Percentiles rank a stretch among this genome's conserved stretches.
phyloP scores from a whole-genome alignment of 2,888 invertebrate species.

The Antheraea yamamai region DNA sequence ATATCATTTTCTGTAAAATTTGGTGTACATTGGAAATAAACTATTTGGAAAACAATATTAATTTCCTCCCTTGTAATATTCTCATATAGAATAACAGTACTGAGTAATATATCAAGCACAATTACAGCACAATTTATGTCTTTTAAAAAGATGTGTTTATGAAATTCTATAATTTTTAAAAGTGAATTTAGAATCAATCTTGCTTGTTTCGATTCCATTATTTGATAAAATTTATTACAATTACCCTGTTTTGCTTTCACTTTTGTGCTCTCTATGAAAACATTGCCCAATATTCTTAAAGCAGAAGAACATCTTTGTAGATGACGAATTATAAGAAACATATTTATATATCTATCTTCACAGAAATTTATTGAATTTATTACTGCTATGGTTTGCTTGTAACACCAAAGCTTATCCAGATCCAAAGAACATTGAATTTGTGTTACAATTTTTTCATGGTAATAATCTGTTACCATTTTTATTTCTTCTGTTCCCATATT shows the following conservation, averaged over 20 bases:
- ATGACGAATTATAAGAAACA: conserved; percentile 53
- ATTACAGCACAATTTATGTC: conserved; percentile 37
- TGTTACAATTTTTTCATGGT: conserved; percentile 48
- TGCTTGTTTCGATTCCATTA: conserved; percentile 6
- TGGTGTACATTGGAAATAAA: conserved; percentile 49
- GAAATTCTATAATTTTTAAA: conserved; percentile 44
- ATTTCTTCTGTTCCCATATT: conserved; percentile 56
- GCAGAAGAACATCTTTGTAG: conserved; percentile 53
- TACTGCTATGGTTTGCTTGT: conserved; percentile 49
- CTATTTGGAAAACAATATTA: conserved; percentile 46
- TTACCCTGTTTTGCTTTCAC: conserved; percentile 21
- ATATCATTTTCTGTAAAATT: conserved; percentile 44
- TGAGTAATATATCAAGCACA: conserved; percentile 51
- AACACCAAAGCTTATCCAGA: conserved; percentile 55
- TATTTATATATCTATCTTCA: conserved; percentile 50
- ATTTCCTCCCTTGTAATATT: conserved; percentile 42
- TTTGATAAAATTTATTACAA: background rate
- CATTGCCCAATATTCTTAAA: conserved; percentile 53
- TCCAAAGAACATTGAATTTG: conserved; percentile 39
- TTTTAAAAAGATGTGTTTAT: conserved; percentile 42
- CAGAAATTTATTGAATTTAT: conserved; percentile 50
- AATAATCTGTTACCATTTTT: conserved; percentile 50
- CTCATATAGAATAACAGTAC: conserved; percentile 42
- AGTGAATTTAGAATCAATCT: conserved; percentile 32
- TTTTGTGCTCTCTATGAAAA: conserved; percentile 37